These are phyloP conservation scores for Saxicola maurus DNA, from an alignment of 2,797 vertebrate species.

Conservation along the genomic window DNA sequence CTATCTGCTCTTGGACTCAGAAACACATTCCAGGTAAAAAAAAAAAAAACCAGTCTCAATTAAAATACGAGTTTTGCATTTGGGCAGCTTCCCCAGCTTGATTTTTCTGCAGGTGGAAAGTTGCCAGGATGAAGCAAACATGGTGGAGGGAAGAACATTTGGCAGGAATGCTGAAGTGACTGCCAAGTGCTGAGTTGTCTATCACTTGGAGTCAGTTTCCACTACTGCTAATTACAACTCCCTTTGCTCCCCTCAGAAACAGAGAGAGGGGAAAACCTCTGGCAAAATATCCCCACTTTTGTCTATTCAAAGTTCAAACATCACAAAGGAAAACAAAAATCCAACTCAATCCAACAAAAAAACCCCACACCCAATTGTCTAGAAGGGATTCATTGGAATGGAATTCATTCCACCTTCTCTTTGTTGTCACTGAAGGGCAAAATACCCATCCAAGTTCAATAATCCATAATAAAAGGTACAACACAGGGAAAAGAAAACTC, in stretches of 20 bases:
- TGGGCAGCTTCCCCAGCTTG: slow-evolving; percentile 7
- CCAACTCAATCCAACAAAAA: not conserved
- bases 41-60: not conserved
- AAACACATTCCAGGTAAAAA: slow-evolving; percentile 1
- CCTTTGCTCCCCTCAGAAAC: not conserved
- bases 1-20: not conserved
- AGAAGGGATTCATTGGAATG: not conserved
- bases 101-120: slow-evolving; percentile 33
- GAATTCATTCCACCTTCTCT: not conserved
- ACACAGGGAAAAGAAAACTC: not conserved
- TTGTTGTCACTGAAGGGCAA: not conserved
- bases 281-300: not conserved
- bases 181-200: slow-evolving; percentile 52
- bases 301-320: not conserved
- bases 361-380: rapidly evolving
- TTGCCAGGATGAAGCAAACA: slow-evolving; percentile 49
- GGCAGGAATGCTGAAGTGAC: not conserved
- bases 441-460: not conserved
- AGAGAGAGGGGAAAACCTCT: not conserved
- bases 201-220: slow-evolving; percentile 19
- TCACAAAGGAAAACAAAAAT: not conserved
- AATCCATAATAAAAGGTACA: not conserved
- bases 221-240: slow-evolving; percentile 47
- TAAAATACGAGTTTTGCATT: not conserved
- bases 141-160: slow-evolving; percentile 38